Base-by-base conservation (phyloP, 2,888 invertebrate species). In the Xylocampa areola region DNA sequence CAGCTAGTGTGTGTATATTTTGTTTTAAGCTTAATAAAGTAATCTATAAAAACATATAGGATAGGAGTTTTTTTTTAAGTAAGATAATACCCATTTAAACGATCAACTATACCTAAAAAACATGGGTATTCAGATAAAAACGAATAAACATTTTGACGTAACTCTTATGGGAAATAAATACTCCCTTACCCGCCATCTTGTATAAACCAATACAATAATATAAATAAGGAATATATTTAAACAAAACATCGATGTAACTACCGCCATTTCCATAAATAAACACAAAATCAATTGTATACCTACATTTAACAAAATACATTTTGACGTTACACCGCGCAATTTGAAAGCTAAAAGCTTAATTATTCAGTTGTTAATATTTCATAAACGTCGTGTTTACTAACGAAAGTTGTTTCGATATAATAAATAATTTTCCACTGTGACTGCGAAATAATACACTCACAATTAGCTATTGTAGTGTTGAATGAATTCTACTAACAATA, bases 361-460 rank as follows among this genome's bases (percentile, higher is more conserved):
- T 75, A 80, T 74, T 71, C 72, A 39, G 37, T 57, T 41, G 73
- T 73, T 71, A 77, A 74, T 79, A 81, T 79, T 80, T 76, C 76
- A 82, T 76, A 76, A 73, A 48, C 72, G 43, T 49, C 21, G 52
- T 55, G 58, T 43, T 57, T 58, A 58, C 67, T 73, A 81, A 79
- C 80, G 74, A 79, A 81, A 79, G 66, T 66, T 60, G 72, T 80
- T 78, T 77, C 66, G 69, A 77, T 74, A 73, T 73, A 72, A 76
- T 82, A 76, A 81, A 84, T 83, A 73, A 80, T 78, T 65, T 62
- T 55, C 25, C 21, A 43, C 36, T 44, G 27, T 70, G 63, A 71
- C 63, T 63, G 66, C 50, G 54, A 73, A 80, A 80, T 77, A 79
- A 82, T 75, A 73, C 32, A 61, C 45, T 52, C 62, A 43, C 63